Evolutionary conservation across 2,797 vertebrate species (phyloP), one percentile per base, ranked within the genome.

Genomic region (Apodemus agrarius): DNA sequence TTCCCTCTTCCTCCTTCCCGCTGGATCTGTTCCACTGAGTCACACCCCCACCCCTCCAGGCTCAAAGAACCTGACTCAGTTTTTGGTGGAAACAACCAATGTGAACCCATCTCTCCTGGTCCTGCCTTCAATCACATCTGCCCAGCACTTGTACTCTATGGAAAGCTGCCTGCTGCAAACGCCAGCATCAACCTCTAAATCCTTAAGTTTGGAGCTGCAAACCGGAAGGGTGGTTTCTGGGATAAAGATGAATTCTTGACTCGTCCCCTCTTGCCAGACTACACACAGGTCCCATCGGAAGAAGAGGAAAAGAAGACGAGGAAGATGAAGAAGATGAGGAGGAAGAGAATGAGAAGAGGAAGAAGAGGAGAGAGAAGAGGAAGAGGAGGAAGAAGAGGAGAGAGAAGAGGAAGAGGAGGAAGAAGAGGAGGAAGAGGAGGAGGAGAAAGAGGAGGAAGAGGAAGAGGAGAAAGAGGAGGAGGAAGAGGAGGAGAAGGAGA

Each of bases 351-450:
- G 43, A 8, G 24, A 26, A 24, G 9, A 26, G 22, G 24, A 26
- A 0, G 2, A 26, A 9, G 24, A 26, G 59, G 8, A 26, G 22
- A 2, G 9, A 7, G 3, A 61, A 8, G 8, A 61, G 8, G 8
- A 61, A 3, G 22, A 26, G 3, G 8, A 26, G 2, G 59, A 26
- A 8, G 59, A 61, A 7, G 8, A 26, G 24, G 22, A 63, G 26
- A 6, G 29, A 13, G 12, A 52, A 1, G 52, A 52, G 52, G 52
- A 52, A 2, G 52, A 52, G 12, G 12, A 52, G 12, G 12, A 52
- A 13, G 12, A 52, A 2, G 49, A 52, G 26, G 9, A 11, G 26
- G 17, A 26, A 22, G 6, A 61, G 59, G 7, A 61, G 22, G 7
- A 24, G 59, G 19, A 61, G 7, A 3, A 16, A 11, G 17, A 22